Base-by-base conservation (phyloP, 2,888 invertebrate genomes). In the Apamea anceps region DNA sequence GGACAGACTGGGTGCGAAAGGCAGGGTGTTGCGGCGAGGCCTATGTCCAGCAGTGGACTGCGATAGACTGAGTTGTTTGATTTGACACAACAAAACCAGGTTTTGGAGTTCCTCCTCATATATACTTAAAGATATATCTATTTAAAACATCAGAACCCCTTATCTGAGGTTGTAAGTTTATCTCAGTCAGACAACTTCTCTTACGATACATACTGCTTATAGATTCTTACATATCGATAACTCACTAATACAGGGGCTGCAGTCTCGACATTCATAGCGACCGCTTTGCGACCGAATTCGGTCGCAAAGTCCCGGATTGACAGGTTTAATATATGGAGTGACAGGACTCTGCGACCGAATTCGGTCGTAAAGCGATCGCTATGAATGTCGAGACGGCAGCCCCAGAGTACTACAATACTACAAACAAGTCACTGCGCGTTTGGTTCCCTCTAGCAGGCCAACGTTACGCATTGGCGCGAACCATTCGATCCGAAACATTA, bases 401-500 rank as follows among this genome's bases (percentile, higher is more conserved):
- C 32, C 32, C 32, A 32, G 57, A 57, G 25, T 25, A 57, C 57
- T 57, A 57, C 71, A 51, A n/a, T 51, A 72, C 72, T 80, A 70
- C 37, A 28, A 81, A n/a, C 13, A 62, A 75, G 37, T 77, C 54
- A 72, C 28, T 54, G 37, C 15, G 54, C 28, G 51, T 72, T 76
- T 65, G 60, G 28, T 63, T 79, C 57, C 54, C 62, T 77, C 75
- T 80, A 63, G 60, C 37, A 8, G 12, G 60, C 48, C 57, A 72
- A 67, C 73, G 62, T 63, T 51, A 68, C 81, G 79, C 80, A 70
- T 81, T 79, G 66, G 72, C 60, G 78, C 74, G 79, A 80, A 84
- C 48, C 81, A 84, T 82, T 88, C 74, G 77, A 82, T 84, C 42
- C 81, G 71, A 82, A 86, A 86, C 88, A 86, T 85, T 87, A 82